phyloP scores from a whole-genome alignment of 2,797 vertebrate genomes.

The Microcaecilia unicolor region DNA sequence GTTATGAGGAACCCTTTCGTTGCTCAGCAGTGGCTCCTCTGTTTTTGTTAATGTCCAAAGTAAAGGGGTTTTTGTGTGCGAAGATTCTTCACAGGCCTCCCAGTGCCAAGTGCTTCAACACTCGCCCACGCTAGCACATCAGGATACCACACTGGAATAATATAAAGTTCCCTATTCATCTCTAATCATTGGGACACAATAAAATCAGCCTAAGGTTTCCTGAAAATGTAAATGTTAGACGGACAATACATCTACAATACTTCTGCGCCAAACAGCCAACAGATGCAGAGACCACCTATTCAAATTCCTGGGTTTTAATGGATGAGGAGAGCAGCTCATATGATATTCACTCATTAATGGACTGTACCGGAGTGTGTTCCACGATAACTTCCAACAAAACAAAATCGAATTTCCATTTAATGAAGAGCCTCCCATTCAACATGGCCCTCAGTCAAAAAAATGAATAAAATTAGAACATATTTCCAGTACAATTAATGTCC shows the following conservation, averaged over 20 bases:
- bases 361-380: constrained; percentile 66
- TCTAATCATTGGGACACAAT: constrained; percentile 39
- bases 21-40: too few relatives aligned
- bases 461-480: constrained; percentile 71
- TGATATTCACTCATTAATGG: constrained; percentile 65
- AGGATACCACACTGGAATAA: constrained; percentile 57
- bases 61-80: too few relatives aligned
- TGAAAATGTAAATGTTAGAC: constrained; percentile 27
- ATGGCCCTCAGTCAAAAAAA: constrained; percentile 51
- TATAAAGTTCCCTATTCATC: constrained; percentile 55
- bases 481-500: constrained; percentile 60
- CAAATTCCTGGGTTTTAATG: too few relatives aligned
- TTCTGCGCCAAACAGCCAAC: constrained; percentile 41
- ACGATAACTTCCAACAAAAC: constrained; percentile 75
- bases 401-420: constrained; percentile 81
- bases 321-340: constrained; percentile 28
- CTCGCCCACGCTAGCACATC: too few relatives aligned
- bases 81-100: too few relatives aligned
- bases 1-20: too few relatives aligned
- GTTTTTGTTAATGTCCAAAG: too few relatives aligned
- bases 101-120: too few relatives aligned
- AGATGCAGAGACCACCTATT: constrained; percentile 60
- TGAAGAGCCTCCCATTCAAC: constrained; percentile 62
- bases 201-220: constrained; percentile 39
- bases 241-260: constrained; percentile 40